Evolutionary conservation across 2,797 vertebrate species (phyloP), one percentile per base, ranked within the genome.

Genomic region (Centroberyx gerrardi): DNA sequence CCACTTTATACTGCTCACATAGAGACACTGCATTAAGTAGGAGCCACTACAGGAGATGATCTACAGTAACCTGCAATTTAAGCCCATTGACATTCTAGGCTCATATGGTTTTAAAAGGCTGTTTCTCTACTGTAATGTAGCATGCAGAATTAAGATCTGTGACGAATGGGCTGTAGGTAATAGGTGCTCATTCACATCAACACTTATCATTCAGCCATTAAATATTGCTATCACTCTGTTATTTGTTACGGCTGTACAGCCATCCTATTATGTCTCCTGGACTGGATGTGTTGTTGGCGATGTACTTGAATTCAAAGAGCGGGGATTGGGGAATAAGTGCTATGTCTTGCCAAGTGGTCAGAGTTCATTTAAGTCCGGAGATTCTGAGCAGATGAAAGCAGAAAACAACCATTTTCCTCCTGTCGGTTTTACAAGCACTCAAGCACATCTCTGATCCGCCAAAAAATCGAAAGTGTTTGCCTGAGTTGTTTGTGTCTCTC

Each of bases 281-380:
- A 61, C 13, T 13, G 28, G 33, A 31, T 51, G 58, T 28, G 5
- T 9, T 60, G 61, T 42, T 68, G 22, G 53, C 52, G 33, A 72
- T 46, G n/a, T 17, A 33, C 17, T 38, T 28, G 4, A 27, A 13
- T 72, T 78, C 9, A 38, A 28, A 63, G 53, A 55, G 17, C 27
- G 18, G 9, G 13, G 62, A 36, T 13, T 44, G 12, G 18, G 14
- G 31, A 54, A 52, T 29, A 48, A 62, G 9, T 12, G 28, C n/a
- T 9, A 5, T 31, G 14, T 38, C 17, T 61, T 62, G 71, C 63
- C 31, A 31, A 64, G 73, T 28, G 51, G 42, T 74, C 46, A 71
- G 17, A 67, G 40, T 68, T 49, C 52, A 77, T 76, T 70, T 51
- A 38, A 72, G 53, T 54, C 29, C 8, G 55, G 56, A 6, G 44